Evolutionary conservation across 2,888 invertebrate genomes (phyloP).

Genomic region (Eupelmus urozonus): DNA sequence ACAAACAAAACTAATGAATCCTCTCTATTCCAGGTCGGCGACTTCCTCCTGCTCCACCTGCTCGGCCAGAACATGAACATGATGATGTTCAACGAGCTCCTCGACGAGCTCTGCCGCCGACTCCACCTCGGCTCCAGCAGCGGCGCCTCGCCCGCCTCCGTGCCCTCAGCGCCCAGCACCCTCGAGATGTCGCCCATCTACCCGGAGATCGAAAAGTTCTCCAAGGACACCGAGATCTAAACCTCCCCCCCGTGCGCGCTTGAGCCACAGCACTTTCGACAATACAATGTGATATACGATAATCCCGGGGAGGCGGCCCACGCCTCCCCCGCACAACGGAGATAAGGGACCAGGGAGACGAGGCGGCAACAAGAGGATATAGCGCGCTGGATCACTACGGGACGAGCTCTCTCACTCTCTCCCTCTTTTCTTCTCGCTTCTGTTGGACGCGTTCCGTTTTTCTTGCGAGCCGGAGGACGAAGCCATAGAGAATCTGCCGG

Average conservation of each 20-base stretch:
- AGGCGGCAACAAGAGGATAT: neutral
- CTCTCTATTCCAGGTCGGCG: conserved; percentile 88
- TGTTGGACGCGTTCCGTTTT: neutral
- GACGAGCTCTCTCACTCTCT: conserved; percentile 22
- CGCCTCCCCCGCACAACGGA: too few species aligned
- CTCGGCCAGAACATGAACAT: conserved; percentile 92
- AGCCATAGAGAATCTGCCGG: neutral
- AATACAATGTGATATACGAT: conserved; percentile 54
- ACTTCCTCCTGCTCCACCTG: conserved; percentile 89
- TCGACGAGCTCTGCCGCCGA: conserved; percentile 87
- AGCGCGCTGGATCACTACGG: conserved; percentile 28
- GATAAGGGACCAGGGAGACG: conserved; percentile 37
- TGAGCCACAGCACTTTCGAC: conserved; percentile 47
- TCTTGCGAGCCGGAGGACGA: conserved; percentile 15
- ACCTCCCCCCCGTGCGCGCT: conserved; percentile 3
- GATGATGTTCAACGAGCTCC: conserved; percentile 87
- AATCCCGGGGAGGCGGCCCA: conserved; percentile 12
- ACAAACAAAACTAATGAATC: too few species aligned
- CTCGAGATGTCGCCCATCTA: conserved; percentile 92
- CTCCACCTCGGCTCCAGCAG: conserved; percentile 84
- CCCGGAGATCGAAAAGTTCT: conserved; percentile 87
- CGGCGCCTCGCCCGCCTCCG: conserved; percentile 74
- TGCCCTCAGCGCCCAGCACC: conserved; percentile 91
- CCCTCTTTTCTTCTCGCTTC: conserved; percentile 21
- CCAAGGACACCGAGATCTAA: conserved; percentile 92